phyloP scores from a whole-genome alignment of 2,113 vertebrate genomes.

The Nicator chloris region DNA sequence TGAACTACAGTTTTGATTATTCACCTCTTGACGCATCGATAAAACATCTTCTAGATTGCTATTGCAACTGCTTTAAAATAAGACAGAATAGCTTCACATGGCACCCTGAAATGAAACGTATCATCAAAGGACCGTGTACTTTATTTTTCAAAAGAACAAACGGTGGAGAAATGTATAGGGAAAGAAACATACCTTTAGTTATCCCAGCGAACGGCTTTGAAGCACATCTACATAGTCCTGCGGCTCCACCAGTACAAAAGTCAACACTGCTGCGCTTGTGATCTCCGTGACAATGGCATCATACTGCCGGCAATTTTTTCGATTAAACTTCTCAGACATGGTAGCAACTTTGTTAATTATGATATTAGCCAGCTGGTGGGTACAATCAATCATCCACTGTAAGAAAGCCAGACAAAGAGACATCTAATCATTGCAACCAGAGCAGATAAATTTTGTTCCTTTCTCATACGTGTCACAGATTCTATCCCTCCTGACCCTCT shows the following conservation, averaged over 20 bases:
- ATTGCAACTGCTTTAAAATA: not conserved
- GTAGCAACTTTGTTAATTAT: slow-evolving; percentile 83
- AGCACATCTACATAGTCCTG: slow-evolving; percentile 55
- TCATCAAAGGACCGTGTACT: not conserved
- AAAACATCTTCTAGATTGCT: not conserved
- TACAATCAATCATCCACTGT: slow-evolving; percentile 78
- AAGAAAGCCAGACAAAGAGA: slow-evolving; percentile 79
- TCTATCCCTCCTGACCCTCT: slow-evolving; percentile 79
- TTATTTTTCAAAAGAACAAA: not conserved
- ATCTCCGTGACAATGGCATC: slow-evolving; percentile 73
- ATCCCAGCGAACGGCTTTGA: slow-evolving; percentile 35
- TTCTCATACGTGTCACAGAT: slow-evolving; percentile 76
- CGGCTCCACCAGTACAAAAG: slow-evolving; percentile 61
- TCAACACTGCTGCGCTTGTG: slow-evolving; percentile 59
- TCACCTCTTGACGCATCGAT: not conserved
- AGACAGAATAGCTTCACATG: not conserved
- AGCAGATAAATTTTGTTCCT: slow-evolving; percentile 78
- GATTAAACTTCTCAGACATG: slow-evolving; percentile 77
- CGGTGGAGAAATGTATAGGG: not conserved
- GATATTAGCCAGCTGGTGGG: slow-evolving; percentile 78
- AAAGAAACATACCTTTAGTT: slow-evolving; percentile 72
- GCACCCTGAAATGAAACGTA: slow-evolving; percentile 11
- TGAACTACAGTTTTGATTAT: not conserved
- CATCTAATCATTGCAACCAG: slow-evolving; percentile 78
- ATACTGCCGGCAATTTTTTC: slow-evolving; percentile 68